phyloP scores from a whole-genome alignment of 2,113 vertebrate species.

The Periophthalmodon schlosseri region DNA sequence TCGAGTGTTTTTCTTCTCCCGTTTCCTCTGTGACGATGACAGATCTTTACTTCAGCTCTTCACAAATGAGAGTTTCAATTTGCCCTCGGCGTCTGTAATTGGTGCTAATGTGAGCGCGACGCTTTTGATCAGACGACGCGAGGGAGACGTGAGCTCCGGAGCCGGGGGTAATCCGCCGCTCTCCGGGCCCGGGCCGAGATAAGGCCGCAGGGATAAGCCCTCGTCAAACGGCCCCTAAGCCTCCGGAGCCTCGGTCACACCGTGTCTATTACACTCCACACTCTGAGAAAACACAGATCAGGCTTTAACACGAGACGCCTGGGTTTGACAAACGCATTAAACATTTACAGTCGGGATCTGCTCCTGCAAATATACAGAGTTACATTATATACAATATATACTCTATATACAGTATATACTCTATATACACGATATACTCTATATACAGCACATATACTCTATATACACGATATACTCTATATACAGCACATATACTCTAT shows the following conservation, averaged over 20 bases:
- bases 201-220: background rate
- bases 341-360: background rate
- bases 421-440: no score
- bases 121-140: background rate
- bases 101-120: background rate
- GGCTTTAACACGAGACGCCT: background rate
- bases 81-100: background rate
- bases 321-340: background rate
- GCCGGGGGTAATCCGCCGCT: background rate
- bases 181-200: background rate
- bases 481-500: no score
- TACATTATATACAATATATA: no score
- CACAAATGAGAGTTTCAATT: background rate
- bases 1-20: no score
- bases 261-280: background rate
- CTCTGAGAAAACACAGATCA: background rate
- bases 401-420: no score
- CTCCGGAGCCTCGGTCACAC: background rate
- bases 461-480: no score
- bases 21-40: no score
- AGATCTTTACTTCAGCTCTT: no score
- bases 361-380: no score
- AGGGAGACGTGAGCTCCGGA: background rate
- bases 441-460: no score
- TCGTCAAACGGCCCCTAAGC: conserved; percentile 3